Evolutionary conservation across 2,888 invertebrate genomes (phyloP), one percentile per base, ranked within the genome.

Genomic region (Boloria selene): DNA sequence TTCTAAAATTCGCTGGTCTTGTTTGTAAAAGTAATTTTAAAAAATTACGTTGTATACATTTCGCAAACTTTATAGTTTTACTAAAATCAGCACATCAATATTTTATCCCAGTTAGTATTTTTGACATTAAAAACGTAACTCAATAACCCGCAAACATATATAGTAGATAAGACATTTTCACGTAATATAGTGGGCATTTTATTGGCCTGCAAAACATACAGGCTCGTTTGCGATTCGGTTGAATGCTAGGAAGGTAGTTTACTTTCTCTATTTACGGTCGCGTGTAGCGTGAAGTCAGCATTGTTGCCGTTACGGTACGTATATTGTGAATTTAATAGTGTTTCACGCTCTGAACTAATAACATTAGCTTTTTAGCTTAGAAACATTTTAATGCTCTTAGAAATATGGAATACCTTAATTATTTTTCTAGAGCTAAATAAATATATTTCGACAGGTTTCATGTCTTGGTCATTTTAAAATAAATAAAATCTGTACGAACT

Each of bases 201-300:
- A 66, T 66, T 62, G 26, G 56, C 45, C 51, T 52, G 62, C 62
- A 62, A 61, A 66, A 66, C 58, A 50, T 66, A 52, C 52, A 62
- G 26, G 62, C 56, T 62, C 56, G 61, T 65, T 61, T 66, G 66
- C 56, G 62, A 56, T 62, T 66, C 52, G 62, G 58, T 47, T 52
- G 62, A 66, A 62, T 52, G 51, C 61, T 47, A 52, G 61, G 61
- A 51, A 58, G 55, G 55, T 66, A 79, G 81, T 69, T 66, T 53
- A 58, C 58, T 58, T 53, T 53, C 58, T 22, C 47, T 61, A 66
- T 66, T 66, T 62, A 62, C 53, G 66, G 61, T 61, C 51, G 51
- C 51, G 61, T 61, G 61, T 52, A 51, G 51, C 51, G 61, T 44
- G 51, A 44, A 61, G 51, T 61, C 61, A 52, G 50, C 42, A 44